These are phyloP conservation scores for Siniperca chuatsi DNA, from an alignment of 2,113 vertebrate genomes.

Conservation along the genomic window DNA sequence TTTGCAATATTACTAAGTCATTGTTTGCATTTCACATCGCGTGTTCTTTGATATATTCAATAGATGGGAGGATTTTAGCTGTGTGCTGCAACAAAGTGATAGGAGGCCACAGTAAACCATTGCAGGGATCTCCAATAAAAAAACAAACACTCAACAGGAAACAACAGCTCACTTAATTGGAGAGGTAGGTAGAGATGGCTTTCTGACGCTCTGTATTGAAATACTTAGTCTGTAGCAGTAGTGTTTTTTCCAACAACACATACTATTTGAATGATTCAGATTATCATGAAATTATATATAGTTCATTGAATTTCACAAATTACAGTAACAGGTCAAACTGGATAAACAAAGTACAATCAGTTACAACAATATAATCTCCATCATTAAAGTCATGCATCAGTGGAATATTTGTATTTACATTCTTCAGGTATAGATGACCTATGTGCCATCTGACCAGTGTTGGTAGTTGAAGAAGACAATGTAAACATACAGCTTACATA, in stretches of 20 bases:
- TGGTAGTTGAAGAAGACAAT: constrained; percentile 64
- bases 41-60: constrained; percentile 3
- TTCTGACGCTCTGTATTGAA: constrained; percentile 60
- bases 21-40: background rate
- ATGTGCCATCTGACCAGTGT: constrained; percentile 78
- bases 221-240: constrained; percentile 70
- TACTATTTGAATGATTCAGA: constrained; percentile 62
- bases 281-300: constrained; percentile 45
- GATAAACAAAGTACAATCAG: constrained; percentile 63
- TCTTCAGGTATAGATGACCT: constrained; percentile 68
- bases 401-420: constrained; percentile 75
- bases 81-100: constrained; percentile 30
- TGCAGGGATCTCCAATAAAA: constrained; percentile 34
- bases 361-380: constrained; percentile 53
- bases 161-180: constrained; percentile 55
- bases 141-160: constrained; percentile 49
- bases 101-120: constrained; percentile 12
- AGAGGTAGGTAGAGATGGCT: constrained; percentile 78
- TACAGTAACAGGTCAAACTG: constrained; percentile 74
- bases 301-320: constrained; percentile 65
- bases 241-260: constrained; percentile 58
- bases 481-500: constrained; percentile 48
- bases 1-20: background rate
- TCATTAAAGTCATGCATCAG: constrained; percentile 72
- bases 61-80: constrained; percentile 15